Evolutionary conservation across 2,113 vertebrate species (phyloP), one percentile per base, ranked within the genome.

Genomic region (Vidua macroura): DNA sequence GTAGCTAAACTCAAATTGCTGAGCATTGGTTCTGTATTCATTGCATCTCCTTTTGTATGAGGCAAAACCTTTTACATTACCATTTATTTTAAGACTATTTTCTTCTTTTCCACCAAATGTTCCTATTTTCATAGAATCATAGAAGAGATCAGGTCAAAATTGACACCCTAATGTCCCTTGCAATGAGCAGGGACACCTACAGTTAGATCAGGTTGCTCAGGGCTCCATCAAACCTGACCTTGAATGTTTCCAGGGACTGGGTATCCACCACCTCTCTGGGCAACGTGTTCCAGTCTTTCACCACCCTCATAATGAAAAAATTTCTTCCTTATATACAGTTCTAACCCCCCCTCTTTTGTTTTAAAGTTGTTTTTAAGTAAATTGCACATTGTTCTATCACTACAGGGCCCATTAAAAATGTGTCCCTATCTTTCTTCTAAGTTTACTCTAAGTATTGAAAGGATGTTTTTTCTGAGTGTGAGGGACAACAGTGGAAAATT

Each of bases 371-470:
- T 44, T 44, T 44, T 44, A 44, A 44, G 43, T 44, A 44, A 44
- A 30, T 9, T 28, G 23, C 5, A 9, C 0, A 0, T 56, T 83
- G 7, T 63, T 2, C 13, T 63, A 1, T 58, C 25, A 11, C 33
- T 73, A 24, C 3, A 59, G 6, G 11, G 0, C 1, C 22, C 48
- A 19, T 31, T 91, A 76, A 27, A 91, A 62, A 20, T 24, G 37
- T 46, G 6, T 44, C 8, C 4, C 2, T 18, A 13, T 53, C 39
- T 68, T 91, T 80, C n/a, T 21, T 58, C 20, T n/a, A 37, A 86
- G 11, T 13, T 14, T 5, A 2, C 3, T 67, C 67, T 41, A 44
- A 60, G 7, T 41, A 60, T 10, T 24, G 13, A 56, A 80, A 83
- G 7, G 3, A 9, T 5, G 1, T 19, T 59, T 88, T 88, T 86